phyloP scores from a whole-genome alignment of 2,888 invertebrate species.

The Heteropelma amictum region DNA sequence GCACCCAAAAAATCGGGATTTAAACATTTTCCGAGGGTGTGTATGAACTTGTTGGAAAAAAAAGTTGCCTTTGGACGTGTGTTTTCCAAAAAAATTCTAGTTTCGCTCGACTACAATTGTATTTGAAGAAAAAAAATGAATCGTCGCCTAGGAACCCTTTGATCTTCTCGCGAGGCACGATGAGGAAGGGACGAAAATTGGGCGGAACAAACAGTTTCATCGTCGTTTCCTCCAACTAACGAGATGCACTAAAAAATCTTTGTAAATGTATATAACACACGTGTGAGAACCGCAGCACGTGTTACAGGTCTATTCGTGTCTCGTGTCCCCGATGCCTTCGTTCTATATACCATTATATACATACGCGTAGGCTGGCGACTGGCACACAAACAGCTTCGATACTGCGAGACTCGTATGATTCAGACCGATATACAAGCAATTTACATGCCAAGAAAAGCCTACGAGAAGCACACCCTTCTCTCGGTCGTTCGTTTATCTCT shows the following conservation, averaged over 20 bases:
- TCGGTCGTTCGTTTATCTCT: too few relatives aligned
- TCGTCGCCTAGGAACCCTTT: neutral
- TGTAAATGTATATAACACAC: constrained; percentile 42
- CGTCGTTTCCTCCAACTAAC: constrained; percentile 9
- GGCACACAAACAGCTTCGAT: neutral
- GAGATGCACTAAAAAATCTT: constrained; percentile 43
- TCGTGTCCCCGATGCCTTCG: constrained; percentile 25
- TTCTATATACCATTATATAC: neutral
- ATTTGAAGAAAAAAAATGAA: neutral
- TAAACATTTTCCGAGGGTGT: too few relatives aligned
- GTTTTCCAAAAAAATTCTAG: too few relatives aligned
- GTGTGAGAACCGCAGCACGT: constrained; percentile 45
- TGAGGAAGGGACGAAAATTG: neutral
- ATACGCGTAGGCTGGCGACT: constrained; percentile 1
- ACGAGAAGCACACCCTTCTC: constrained; percentile 17
- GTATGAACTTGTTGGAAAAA: too few relatives aligned
- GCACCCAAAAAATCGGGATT: too few relatives aligned
- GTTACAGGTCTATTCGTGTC: constrained; percentile 51
- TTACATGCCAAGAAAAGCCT: constrained; percentile 9
- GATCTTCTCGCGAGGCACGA: neutral
- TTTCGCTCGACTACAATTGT: too few relatives aligned
- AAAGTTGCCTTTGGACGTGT: too few relatives aligned
- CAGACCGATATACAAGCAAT: constrained; percentile 12
- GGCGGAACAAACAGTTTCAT: neutral
- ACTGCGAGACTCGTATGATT: constrained; percentile 6